These are phyloP conservation scores for Musca vetustissima DNA, from an alignment of 1,140 invertebrate species.

Conservation along the genomic window DNA sequence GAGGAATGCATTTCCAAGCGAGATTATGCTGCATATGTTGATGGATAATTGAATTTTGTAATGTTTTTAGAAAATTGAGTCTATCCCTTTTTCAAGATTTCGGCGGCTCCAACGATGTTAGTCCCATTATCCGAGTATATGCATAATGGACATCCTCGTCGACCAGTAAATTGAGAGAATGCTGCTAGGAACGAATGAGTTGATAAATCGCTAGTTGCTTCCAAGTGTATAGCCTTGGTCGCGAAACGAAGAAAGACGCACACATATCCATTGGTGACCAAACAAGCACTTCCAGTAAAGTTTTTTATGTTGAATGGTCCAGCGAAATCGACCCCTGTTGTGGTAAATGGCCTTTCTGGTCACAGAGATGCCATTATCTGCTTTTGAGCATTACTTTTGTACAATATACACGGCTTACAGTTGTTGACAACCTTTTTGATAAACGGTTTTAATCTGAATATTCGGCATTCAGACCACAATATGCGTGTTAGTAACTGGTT, in stretches of 20 bases:
- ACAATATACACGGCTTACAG: not conserved
- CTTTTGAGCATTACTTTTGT: not conserved
- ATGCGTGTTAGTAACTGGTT: not conserved
- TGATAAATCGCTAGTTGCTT: no score
- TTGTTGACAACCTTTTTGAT: not conserved
- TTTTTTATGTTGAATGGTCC: not conserved
- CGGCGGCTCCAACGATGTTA: no score
- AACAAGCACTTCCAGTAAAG: not conserved
- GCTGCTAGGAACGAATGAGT: no score
- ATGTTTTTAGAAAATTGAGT: no score
- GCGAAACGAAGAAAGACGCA: no score
- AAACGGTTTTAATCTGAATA: constrained; percentile 12
- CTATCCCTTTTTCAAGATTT: not conserved
- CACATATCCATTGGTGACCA: not conserved
- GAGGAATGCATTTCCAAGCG: not conserved
- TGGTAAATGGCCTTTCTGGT: not conserved
- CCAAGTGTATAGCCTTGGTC: no score
- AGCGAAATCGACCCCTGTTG: not conserved
- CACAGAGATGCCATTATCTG: not conserved
- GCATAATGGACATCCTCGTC: no score
- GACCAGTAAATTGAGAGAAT: no score
- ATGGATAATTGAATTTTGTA: no score
- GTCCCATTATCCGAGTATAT: no score
- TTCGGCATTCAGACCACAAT: not conserved
- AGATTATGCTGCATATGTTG: not conserved